These are phyloP conservation scores for Apotomis turbidana DNA, from an alignment of 2,888 invertebrate species.

Conservation along the genomic window DNA sequence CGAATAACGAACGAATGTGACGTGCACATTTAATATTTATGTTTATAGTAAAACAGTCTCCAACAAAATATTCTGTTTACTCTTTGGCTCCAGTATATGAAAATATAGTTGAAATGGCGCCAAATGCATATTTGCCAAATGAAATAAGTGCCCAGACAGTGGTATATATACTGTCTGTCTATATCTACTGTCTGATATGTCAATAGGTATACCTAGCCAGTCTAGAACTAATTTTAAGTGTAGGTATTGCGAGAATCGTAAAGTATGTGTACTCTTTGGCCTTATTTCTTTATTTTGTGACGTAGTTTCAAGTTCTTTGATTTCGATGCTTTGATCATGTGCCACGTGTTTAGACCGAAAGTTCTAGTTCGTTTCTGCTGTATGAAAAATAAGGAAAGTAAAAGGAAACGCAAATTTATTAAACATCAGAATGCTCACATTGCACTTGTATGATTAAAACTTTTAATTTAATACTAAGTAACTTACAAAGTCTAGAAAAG, in stretches of 20 bases:
- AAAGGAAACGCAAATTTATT: too few relatives aligned
- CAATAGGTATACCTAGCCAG: conserved; percentile 49
- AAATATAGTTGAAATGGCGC: conserved; percentile 71
- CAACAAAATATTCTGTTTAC: conserved; percentile 62
- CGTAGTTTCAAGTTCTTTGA: not conserved
- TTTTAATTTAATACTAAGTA: too few relatives aligned
- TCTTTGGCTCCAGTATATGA: conserved; percentile 63
- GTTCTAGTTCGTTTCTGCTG: not conserved
- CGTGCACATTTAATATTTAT: conserved; percentile 23
- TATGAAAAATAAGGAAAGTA: not conserved
- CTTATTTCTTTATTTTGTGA: conserved; percentile 14
- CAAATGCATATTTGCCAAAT: conserved; percentile 78
- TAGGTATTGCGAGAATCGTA: conserved; percentile 36
- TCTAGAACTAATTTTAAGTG: conserved; percentile 52
- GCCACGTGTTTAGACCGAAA: not conserved
- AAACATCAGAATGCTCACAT: too few relatives aligned
- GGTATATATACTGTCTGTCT: conserved; percentile 58
- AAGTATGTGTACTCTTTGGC: not conserved
- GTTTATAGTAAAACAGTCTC: conserved; percentile 43
- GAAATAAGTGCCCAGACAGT: conserved; percentile 69
- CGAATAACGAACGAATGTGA: not conserved
- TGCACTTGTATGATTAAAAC: too few relatives aligned
- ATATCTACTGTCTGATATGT: conserved; percentile 53
- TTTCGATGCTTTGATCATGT: not conserved
- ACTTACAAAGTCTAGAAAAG: too few relatives aligned